Conservation (phyloP, 2,797 vertebrate genomes). For the Clarias fuscus region DNA sequence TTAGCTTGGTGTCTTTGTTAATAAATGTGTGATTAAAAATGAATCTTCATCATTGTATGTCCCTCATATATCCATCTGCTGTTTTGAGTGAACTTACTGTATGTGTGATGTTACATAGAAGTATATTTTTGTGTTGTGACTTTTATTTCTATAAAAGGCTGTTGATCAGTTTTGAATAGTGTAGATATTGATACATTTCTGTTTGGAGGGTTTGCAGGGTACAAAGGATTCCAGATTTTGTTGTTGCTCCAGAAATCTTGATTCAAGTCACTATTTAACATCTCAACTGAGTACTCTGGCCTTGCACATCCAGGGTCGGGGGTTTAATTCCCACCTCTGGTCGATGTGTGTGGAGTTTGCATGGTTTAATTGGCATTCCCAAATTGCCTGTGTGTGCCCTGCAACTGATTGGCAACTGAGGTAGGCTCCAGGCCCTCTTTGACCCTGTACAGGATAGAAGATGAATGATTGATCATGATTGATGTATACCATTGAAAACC, state of each 20-base stretch:
- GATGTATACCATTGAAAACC: neutral
- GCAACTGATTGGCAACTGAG: too few species aligned
- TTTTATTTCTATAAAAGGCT: neutral
- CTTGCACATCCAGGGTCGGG: too few species aligned
- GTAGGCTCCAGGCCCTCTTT: too few species aligned
- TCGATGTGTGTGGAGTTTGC: too few species aligned
- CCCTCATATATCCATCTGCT: slow-evolving; percentile 2
- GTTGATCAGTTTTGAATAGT: neutral
- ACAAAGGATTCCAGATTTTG: neutral
- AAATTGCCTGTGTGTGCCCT: too few species aligned
- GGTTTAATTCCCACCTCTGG: too few species aligned
- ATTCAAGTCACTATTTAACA: neutral
- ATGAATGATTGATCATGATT: too few species aligned
- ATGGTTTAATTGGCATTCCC: too few species aligned
- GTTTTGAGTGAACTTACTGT: slow-evolving; percentile 9
- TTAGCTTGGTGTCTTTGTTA: slow-evolving; percentile 48
- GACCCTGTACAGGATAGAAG: too few species aligned
- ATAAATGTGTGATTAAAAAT: slow-evolving; percentile 36
- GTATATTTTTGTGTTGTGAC: neutral
- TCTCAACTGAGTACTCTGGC: too few species aligned
- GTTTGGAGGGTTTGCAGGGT: neutral
- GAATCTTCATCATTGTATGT: slow-evolving; percentile 23
- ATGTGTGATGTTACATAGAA: neutral
- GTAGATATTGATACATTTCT: neutral
- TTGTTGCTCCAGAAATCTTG: neutral